Conservation (phyloP, 2,797 vertebrate genomes). For the Somateria mollissima region DNA sequence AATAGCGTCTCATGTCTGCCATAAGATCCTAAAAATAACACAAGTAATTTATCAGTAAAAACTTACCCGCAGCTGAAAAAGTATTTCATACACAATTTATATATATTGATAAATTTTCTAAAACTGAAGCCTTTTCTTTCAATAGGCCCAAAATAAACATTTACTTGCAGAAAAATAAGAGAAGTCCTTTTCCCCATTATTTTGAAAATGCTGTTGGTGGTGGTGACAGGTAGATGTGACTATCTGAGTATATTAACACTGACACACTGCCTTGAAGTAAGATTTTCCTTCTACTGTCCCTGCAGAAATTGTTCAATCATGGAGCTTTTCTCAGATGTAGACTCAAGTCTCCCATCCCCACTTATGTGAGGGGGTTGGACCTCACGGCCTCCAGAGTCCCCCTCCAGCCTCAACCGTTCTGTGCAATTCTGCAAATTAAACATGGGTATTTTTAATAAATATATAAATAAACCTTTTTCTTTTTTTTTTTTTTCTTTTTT, state of each 20-base stretch:
- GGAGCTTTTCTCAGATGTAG: rapidly evolving
- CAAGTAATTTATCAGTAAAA: background rate
- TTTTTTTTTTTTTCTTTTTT: no score
- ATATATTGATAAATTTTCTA: background rate
- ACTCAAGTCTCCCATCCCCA: background rate
- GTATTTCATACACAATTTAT: background rate
- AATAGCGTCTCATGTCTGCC: constrained; percentile 58
- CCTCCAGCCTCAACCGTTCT: background rate
- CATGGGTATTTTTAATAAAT: rapidly evolving
- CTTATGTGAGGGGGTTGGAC: background rate
- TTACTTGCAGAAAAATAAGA: background rate
- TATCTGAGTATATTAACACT: background rate
- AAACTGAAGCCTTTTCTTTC: background rate
- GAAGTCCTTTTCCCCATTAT: background rate
- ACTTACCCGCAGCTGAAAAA: background rate
- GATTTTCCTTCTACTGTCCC: background rate
- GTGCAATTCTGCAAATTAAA: background rate
- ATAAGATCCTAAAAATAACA: constrained; percentile 62
- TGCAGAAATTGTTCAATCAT: background rate
- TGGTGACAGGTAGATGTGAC: background rate
- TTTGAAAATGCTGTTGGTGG: background rate
- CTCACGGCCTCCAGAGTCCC: background rate
- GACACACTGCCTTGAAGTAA: background rate
- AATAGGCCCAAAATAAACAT: background rate
- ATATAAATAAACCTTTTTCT: background rate